phyloP scores from a whole-genome alignment of 1,140 invertebrate genomes.

The Pogonomyrmex barbatus region DNA sequence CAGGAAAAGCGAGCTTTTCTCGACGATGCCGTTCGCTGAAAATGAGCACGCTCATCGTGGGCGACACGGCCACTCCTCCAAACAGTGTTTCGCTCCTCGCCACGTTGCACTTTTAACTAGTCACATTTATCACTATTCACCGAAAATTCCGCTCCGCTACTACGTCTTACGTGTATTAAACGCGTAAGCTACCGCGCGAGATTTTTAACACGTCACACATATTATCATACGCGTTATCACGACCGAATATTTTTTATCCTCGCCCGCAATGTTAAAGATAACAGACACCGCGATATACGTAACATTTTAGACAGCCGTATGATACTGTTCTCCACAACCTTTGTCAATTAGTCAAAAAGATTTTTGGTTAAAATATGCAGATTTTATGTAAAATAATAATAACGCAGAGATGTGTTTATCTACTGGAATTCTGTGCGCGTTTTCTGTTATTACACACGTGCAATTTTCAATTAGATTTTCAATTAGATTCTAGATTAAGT shows the following conservation, averaged over 20 bases:
- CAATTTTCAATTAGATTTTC: not conserved
- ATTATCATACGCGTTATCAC: not conserved
- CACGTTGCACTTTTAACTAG: constrained; percentile 49
- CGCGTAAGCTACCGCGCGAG: not conserved
- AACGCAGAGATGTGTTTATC: not conserved
- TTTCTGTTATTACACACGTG: not conserved
- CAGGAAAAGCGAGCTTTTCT: constrained; percentile 15
- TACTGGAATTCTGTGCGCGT: not conserved
- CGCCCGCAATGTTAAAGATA: not conserved
- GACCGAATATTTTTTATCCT: not conserved
- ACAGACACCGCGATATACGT: not conserved
- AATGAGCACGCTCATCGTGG: constrained; percentile 42
- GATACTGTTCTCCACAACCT: not conserved
- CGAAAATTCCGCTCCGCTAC: constrained; percentile 33
- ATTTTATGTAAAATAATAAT: constrained; percentile 2
- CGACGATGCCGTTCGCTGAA: constrained; percentile 39
- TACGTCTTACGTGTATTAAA: not conserved
- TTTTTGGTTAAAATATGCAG: not conserved
- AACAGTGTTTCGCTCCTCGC: constrained; percentile 39
- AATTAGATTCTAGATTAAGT: not conserved
- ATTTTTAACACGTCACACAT: constrained; percentile 3
- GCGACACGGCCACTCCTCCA: constrained; percentile 14
- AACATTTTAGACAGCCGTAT: not conserved
- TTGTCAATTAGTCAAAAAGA: not conserved
- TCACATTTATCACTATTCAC: constrained; percentile 42